A percentile compares a stretch with the other conserved stretches of the same genome.
Evolutionary conservation across 2,888 invertebrate species (phyloP).

Genomic region (Carterocephalus palaemon): DNA sequence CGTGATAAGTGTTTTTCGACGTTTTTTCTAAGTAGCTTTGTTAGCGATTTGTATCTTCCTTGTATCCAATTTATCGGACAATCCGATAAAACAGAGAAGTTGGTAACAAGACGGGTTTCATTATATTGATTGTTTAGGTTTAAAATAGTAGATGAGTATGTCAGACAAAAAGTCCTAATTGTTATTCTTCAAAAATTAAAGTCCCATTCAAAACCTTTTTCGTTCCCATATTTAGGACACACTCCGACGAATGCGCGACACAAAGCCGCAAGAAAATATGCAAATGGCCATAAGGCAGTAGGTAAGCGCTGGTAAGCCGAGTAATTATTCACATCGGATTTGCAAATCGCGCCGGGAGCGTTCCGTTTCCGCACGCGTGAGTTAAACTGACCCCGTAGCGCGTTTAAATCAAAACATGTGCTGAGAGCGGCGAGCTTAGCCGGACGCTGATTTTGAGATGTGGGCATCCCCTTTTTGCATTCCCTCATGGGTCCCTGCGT

Average conservation of each 20-base stretch:
- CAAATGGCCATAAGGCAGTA: conserved; percentile 77
- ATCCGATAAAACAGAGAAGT: conserved; percentile 1
- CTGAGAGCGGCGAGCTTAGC: conserved; percentile 71
- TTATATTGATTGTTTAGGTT: too few relatives aligned
- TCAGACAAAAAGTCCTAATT: too few relatives aligned
- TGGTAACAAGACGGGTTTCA: neutral
- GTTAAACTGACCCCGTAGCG: conserved; percentile 75
- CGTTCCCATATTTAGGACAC: conserved; percentile 10
- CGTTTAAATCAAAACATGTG: conserved; percentile 78
- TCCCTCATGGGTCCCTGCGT: conserved; percentile 65
- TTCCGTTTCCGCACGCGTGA: conserved; percentile 65
- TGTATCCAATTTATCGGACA: conserved; percentile 40
- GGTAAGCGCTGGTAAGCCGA: conserved; percentile 76
- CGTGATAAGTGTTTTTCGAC: conserved; percentile 74
- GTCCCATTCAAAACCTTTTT: neutral
- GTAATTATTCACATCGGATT: conserved; percentile 79
- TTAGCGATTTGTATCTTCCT: conserved; percentile 57
- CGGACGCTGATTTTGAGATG: conserved; percentile 75
- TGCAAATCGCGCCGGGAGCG: conserved; percentile 73
- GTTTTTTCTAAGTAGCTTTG: conserved; percentile 73
- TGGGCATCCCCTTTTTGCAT: conserved; percentile 73
- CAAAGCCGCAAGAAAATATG: conserved; percentile 77
- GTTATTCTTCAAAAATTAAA: too few relatives aligned
- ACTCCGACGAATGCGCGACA: conserved; percentile 9
- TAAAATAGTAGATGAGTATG: too few relatives aligned